Evolutionary conservation across 1,140 invertebrate genomes (phyloP), one percentile per base, ranked within the genome.

Genomic region (Brachionus rubens): DNA sequence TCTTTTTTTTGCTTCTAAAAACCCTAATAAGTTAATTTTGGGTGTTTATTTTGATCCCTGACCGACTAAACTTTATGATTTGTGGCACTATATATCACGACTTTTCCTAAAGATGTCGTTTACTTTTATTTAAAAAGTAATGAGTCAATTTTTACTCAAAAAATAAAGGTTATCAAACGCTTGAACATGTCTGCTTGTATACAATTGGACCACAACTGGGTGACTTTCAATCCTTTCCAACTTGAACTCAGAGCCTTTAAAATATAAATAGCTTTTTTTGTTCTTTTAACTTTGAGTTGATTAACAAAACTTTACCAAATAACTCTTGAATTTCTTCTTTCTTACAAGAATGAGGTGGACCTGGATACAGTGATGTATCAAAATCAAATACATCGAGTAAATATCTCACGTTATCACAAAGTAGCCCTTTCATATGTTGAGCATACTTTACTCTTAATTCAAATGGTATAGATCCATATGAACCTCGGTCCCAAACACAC

Each of bases 401-500:
- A 54, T 72, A 72, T 4, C 28, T 48, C 5, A 50, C n/a, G 16
- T 30, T 24, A 26, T 12, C 9, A 33, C 28, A 3, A 3, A 72
- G 41, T 3, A 72, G 6, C n/a, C n/a, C 50, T 54, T 50, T 21
- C 10, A 72, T 36, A 30, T 50, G 7, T n/a, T 48, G 9, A 48
- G 24, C n/a, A 30, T 72, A 72, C 68, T 50, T 72, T 10, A 72
- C 26, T 16, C 68, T 48, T 2, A 72, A 33, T 12, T 72, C 46
- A 33, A 24, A 21, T 26, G 30, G 47, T 24, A 72, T 14, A 41
- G 68, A 43, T 10, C 48, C 68, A 21, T 26, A 72, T 16, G 68
- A 26, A 3, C 68, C 68, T 72, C 68, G 36, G 24, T 72, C 68
- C 68, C 68, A 72, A 30, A 72, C 46, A 33, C 68, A 72, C 19